A percentile compares a stretch with the other conserved stretches of the same genome.
phyloP scores from a whole-genome alignment of 1,140 invertebrate species.

The Tyrophagus putrescentiae region DNA sequence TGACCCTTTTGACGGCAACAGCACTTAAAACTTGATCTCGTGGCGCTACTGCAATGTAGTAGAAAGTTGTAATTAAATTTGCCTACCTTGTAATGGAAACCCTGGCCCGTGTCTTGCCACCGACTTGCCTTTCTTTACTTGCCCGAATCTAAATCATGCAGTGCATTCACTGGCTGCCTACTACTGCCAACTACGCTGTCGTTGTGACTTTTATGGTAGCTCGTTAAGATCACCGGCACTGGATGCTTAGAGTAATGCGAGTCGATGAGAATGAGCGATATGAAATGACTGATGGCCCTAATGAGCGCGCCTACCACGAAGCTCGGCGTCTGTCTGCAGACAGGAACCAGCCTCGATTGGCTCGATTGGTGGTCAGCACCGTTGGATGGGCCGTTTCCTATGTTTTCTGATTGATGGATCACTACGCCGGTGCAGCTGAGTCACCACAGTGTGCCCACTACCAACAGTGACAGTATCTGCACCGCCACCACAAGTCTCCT shows the following conservation, averaged over 20 bases:
- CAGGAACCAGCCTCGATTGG: neutral
- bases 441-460: neutral
- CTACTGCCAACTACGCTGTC: no score
- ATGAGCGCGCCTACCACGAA: neutral
- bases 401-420: constrained; percentile 6
- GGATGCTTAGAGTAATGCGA: neutral
- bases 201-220: neutral
- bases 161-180: no score
- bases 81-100: no score
- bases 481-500: neutral
- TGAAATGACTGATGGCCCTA: constrained; percentile 9
- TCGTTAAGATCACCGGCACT: neutral
- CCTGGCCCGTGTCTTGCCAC: no score
- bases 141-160: no score
- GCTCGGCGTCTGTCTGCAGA: neutral
- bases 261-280: neutral
- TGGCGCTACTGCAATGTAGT: no score
- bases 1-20: no score
- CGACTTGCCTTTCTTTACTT: no score
- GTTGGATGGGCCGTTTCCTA: neutral
- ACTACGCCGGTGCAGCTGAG: no score
- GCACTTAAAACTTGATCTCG: no score
- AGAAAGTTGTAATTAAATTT: no score
- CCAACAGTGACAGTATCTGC: neutral
- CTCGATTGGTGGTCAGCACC: neutral